phyloP scores from a whole-genome alignment of 2,888 invertebrate genomes.

The Pyralis farinalis region DNA sequence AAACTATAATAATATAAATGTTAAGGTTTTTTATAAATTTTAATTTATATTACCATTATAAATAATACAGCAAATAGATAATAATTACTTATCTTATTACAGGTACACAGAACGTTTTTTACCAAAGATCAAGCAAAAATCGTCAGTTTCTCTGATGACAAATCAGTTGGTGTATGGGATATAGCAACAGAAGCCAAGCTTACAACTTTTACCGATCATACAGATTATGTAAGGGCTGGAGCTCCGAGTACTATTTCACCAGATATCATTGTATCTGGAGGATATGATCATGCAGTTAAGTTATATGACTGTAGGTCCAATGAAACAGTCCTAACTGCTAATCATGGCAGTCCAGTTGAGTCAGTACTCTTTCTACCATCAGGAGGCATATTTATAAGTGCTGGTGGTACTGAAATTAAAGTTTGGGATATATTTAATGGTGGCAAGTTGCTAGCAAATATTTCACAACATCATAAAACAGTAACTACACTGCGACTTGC shows the following conservation, averaged over 20 bases:
- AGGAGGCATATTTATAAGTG: slow-evolving; percentile 94
- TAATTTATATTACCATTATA: no score
- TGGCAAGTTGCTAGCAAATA: slow-evolving; percentile 90
- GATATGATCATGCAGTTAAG: slow-evolving; percentile 93
- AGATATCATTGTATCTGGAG: slow-evolving; percentile 90
- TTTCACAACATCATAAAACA: slow-evolving; percentile 97
- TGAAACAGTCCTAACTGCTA: slow-evolving; percentile 85
- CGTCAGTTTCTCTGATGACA: slow-evolving; percentile 95
- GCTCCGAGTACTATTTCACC: slow-evolving; percentile 88
- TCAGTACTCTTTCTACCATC: slow-evolving; percentile 92
- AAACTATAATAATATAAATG: no score
- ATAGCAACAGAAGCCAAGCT: slow-evolving; percentile 90
- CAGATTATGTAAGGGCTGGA: slow-evolving; percentile 93
- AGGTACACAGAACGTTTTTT: slow-evolving; percentile 91
- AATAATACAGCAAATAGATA: no score
- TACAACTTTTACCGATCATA: slow-evolving; percentile 84
- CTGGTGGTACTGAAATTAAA: slow-evolving; percentile 94
- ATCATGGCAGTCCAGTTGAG: slow-evolving; percentile 95
- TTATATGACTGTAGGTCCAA: slow-evolving; percentile 92
- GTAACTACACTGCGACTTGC: slow-evolving; percentile 93
- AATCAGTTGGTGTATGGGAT: slow-evolving; percentile 93
- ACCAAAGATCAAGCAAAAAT: slow-evolving; percentile 89
- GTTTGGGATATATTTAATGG: slow-evolving; percentile 97
- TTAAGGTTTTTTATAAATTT: no score
- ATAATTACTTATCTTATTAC: no score